A percentile compares a stretch with the other conserved stretches of the same genome.
Conservation (phyloP, 2,888 invertebrate species). For the Eupithecia subfuscata region DNA sequence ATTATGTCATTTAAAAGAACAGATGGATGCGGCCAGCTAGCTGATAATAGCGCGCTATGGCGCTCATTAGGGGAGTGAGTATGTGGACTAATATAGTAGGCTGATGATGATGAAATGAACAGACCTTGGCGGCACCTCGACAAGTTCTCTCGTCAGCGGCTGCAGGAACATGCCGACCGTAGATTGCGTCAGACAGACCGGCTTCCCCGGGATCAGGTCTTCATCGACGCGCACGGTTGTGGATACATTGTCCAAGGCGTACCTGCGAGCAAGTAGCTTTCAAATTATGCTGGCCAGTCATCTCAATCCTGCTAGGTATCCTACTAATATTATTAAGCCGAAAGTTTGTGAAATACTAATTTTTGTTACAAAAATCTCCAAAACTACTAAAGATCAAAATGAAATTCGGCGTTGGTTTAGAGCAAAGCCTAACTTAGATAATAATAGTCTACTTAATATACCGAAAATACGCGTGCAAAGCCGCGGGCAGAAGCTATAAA, state of each 20-base stretch:
- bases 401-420: no score
- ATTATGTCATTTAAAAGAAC: neutral
- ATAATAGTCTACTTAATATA: no score
- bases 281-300: neutral
- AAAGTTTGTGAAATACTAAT: no score
- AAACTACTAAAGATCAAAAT: no score
- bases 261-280: slow-evolving; percentile 52
- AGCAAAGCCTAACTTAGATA: no score
- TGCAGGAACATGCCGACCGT: slow-evolving; percentile 73
- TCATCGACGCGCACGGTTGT: slow-evolving; percentile 65
- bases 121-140: slow-evolving; percentile 67
- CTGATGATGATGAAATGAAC: neutral
- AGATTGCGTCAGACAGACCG: slow-evolving; percentile 77
- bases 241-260: slow-evolving; percentile 57
- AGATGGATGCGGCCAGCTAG: neutral
- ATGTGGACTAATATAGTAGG: neutral
- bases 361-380: no score
- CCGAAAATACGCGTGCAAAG: no score
- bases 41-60: neutral
- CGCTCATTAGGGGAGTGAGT: neutral
- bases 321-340: no score
- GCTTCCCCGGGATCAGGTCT: slow-evolving; percentile 68
- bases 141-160: slow-evolving; percentile 72
- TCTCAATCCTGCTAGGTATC: no score
- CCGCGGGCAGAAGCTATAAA: no score